These are phyloP conservation scores for Cyprinus carpio DNA, from an alignment of 2,113 vertebrate species.

Conservation along the genomic window DNA sequence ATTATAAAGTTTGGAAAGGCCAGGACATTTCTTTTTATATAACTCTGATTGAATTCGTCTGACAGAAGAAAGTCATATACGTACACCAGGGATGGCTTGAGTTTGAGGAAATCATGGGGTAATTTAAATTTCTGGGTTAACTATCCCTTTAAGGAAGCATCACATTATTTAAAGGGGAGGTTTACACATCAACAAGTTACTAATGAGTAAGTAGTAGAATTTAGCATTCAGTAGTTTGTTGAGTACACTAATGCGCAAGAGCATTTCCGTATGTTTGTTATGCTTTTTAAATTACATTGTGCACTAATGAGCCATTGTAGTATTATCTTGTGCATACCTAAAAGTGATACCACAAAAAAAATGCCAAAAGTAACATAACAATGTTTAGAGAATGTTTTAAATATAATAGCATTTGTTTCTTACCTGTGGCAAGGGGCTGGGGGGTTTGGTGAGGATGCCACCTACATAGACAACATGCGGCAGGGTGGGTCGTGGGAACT, in stretches of 20 bases:
- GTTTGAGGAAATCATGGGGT: too few relatives aligned
- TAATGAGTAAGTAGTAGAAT: neutral
- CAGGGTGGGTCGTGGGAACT: constrained; percentile 95
- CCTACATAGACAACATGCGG: constrained; percentile 98
- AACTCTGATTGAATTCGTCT: too few relatives aligned
- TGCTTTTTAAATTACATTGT: too few relatives aligned
- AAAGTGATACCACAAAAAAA: neutral
- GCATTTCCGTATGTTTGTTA: too few relatives aligned
- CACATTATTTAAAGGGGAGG: neutral
- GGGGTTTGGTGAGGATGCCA: constrained; percentile 93
- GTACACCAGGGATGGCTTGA: too few relatives aligned
- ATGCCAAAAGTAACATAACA: neutral
- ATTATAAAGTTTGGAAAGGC: too few relatives aligned
- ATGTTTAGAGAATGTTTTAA: neutral
- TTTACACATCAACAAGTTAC: neutral
- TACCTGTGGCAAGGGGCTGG: constrained; percentile 91
- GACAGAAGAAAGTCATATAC: too few relatives aligned
- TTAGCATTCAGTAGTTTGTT: neutral
- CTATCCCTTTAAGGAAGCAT: too few relatives aligned
- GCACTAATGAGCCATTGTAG: too few relatives aligned
- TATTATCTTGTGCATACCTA: neutral
- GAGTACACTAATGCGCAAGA: neutral
- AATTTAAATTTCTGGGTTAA: too few relatives aligned
- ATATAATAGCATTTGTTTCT: constrained; percentile 58
- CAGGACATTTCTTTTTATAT: too few relatives aligned